These are phyloP conservation scores for Leptobrachium ailaonicum DNA, from an alignment of 2,113 vertebrate genomes.

Conservation along the genomic window DNA sequence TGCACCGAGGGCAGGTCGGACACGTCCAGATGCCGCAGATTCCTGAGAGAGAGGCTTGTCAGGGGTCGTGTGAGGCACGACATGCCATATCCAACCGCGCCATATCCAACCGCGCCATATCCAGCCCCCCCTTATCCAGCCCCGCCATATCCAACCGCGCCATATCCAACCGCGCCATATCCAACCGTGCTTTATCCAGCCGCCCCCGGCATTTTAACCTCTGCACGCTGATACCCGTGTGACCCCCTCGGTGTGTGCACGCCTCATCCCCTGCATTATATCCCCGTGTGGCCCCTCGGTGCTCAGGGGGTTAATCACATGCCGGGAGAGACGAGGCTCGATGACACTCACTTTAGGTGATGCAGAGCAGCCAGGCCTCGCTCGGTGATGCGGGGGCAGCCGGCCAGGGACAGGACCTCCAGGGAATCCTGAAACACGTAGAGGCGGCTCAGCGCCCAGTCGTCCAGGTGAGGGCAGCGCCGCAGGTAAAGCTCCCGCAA, in stretches of 20 bases:
- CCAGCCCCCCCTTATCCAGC: too few relatives aligned
- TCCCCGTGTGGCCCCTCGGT: too few relatives aligned
- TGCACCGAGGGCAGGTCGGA: conserved; percentile 70
- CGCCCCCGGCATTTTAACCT: too few relatives aligned
- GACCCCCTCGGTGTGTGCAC: too few relatives aligned
- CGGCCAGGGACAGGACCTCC: conserved; percentile 76
- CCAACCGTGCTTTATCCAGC: too few relatives aligned
- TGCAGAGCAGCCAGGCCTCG: conserved; percentile 78
- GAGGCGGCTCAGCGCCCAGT: conserved; percentile 80
- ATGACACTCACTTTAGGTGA: conserved; percentile 72
- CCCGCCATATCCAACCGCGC: too few relatives aligned
- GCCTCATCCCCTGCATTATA: too few relatives aligned
- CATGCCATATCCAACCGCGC: background rate
- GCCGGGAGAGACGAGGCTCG: too few relatives aligned
- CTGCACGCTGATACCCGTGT: too few relatives aligned
- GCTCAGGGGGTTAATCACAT: too few relatives aligned
- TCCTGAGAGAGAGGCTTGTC: conserved; percentile 57
- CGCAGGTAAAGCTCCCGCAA: conserved; percentile 69
- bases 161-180: too few relatives aligned
- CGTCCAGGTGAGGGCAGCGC: conserved; percentile 76
- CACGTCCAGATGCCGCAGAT: conserved; percentile 71
- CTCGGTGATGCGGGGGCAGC: conserved; percentile 73
- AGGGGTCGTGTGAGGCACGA: background rate
- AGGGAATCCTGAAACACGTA: conserved; percentile 68
- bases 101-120: too few relatives aligned